phyloP scores from a whole-genome alignment of 2,113 vertebrate genomes.

The Dicrurus megarhynchus region DNA sequence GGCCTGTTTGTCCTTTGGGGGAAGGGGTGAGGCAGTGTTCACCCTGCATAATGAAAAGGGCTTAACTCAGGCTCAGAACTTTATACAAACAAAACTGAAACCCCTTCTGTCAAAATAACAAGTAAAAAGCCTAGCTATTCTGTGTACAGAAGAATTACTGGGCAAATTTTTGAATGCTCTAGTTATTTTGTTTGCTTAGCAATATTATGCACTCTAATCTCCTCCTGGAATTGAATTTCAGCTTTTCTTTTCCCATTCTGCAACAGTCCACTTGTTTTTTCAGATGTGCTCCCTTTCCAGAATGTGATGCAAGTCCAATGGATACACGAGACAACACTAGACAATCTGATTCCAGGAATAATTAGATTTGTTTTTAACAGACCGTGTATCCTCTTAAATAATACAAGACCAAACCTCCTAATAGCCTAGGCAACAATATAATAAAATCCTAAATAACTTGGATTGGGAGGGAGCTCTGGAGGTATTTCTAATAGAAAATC shows the following conservation, averaged over 20 bases:
- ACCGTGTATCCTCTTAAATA: background rate
- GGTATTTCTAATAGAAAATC: background rate
- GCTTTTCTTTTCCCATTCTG: background rate
- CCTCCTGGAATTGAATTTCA: background rate
- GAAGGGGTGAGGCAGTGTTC: background rate
- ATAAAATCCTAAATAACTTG: background rate
- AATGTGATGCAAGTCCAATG: background rate
- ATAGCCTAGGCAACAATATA: background rate
- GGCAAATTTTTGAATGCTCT: background rate
- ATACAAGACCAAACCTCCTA: background rate
- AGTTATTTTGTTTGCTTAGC: background rate
- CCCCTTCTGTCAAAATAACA: background rate
- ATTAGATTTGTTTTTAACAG: background rate
- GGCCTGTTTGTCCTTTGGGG: background rate
- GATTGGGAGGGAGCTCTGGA: background rate
- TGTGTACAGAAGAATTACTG: background rate
- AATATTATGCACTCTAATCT: background rate
- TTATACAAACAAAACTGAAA: background rate
- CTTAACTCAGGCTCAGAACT: background rate
- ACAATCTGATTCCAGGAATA: background rate
- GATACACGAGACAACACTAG: fast-evolving
- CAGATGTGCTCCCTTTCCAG: background rate
- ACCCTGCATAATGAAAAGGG: background rate
- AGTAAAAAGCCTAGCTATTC: background rate
- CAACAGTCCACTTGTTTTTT: background rate